phyloP scores from a whole-genome alignment of 2,113 vertebrate species.

The Sisor rabdophorus region DNA sequence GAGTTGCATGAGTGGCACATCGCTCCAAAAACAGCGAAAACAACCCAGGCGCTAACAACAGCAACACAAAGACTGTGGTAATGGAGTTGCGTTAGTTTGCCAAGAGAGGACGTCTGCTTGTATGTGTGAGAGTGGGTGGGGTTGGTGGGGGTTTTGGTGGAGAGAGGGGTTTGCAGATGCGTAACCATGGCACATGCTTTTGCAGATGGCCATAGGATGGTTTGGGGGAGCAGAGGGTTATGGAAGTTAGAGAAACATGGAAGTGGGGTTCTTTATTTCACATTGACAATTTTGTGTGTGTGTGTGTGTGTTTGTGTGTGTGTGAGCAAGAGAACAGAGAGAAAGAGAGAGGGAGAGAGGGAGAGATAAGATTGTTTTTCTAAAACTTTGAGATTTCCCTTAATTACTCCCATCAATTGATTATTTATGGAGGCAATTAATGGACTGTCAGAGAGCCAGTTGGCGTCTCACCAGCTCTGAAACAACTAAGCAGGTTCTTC shows the following conservation, averaged over 20 bases:
- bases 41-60: slow-evolving; percentile 27
- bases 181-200: slow-evolving; percentile 31
- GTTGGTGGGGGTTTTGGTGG: slow-evolving; percentile 22
- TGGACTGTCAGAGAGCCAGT: slow-evolving; percentile 63
- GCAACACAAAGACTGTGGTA: slow-evolving; percentile 31
- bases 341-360: slow-evolving; percentile 15
- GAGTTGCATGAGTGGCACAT: slow-evolving; percentile 28
- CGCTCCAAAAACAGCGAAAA: slow-evolving; percentile 34
- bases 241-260: slow-evolving; percentile 28
- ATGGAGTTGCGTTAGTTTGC: slow-evolving; percentile 26
- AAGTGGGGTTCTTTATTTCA: not conserved
- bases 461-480: slow-evolving; percentile 54
- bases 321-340: slow-evolving; percentile 21
- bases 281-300: not conserved
- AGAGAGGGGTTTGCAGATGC: slow-evolving; percentile 19
- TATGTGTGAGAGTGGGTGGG: slow-evolving; percentile 13
- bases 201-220: slow-evolving; percentile 27
- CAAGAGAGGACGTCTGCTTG: slow-evolving; percentile 8
- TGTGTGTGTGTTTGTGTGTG: not conserved
- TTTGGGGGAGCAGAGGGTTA: slow-evolving; percentile 27
- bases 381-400: slow-evolving; percentile 60
- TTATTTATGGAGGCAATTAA: slow-evolving; percentile 69
- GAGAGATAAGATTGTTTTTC: slow-evolving; percentile 43
- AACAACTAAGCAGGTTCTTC: slow-evolving; percentile 41
- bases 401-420: slow-evolving; percentile 67